Evolutionary conservation across 2,797 vertebrate species (phyloP), one percentile per base, ranked within the genome.

Genomic region (Syngnathus acus): DNA sequence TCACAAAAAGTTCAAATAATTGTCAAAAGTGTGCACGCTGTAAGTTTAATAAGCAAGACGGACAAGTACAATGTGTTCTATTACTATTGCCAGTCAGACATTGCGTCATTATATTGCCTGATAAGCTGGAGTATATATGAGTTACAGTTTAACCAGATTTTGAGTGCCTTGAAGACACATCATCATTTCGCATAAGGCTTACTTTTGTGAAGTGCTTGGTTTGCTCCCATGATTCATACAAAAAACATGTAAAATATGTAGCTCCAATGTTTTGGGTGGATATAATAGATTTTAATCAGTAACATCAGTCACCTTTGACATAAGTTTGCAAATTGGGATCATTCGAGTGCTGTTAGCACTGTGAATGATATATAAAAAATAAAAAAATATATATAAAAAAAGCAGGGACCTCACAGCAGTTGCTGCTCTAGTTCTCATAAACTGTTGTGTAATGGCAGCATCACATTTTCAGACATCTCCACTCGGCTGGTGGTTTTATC

Each of bases 381-480:
- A 32, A 4, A 32, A 32, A 32, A 4, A 32, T 32, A 32, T 4
- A 32, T 32, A 3, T 32, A 32, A 32, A 32, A 32, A 32, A 32
- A 32, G 32, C 32, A 32, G 32, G 32, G 32, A 32, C 32, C 32
- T 32, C 32, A 4, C 4, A 32, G 32, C 32, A 32, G 32, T 32
- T 32, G 32, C 32, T 32, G 32, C 32, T 32, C 32, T 32, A 32
- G 32, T 32, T 32, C 32, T 32, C 32, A 32, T 32, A 32, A 32
- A 32, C 32, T 32, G 32, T 32, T 32, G 69, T 40, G 61, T 70
- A 42, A 23, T 51, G 68, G 70, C 43, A 62, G 60, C 63, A 2
- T 60, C 72, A 88, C 82, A 90, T 89, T 86, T 89, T 85, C 83
- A 86, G 88, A 83, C 84, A 84, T 82, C 78, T 82, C 76, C 40